A percentile compares a stretch with the other conserved stretches of the same genome.
Conservation (phyloP, 2,113 vertebrate species). For the Bufo gargarizans region DNA sequence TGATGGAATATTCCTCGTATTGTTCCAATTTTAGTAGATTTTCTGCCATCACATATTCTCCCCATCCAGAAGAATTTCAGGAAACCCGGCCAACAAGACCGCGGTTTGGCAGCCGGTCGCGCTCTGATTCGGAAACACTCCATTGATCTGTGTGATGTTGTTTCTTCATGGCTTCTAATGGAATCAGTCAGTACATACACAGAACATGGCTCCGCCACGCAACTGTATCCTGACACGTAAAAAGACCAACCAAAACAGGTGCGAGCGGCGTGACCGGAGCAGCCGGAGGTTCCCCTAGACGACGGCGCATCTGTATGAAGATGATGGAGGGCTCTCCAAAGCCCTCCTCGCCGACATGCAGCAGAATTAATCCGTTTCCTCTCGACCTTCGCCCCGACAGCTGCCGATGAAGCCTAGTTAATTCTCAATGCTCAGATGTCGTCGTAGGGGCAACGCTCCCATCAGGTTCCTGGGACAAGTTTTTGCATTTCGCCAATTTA, state of each 20-base stretch:
- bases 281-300: neutral
- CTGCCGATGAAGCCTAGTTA: neutral
- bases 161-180: neutral
- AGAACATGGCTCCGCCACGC: neutral
- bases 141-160: neutral
- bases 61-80: neutral
- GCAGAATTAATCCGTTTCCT: slow-evolving; percentile 10
- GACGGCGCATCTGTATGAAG: neutral
- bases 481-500: neutral
- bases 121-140: neutral
- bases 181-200: neutral
- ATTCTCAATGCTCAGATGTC: neutral
- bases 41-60: neutral
- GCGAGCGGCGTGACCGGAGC: neutral
- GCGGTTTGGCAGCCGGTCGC: neutral
- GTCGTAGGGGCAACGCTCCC: neutral
- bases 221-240: neutral
- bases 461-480: neutral
- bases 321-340: neutral
- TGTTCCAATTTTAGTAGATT: neutral
- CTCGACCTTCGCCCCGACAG: neutral
- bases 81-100: neutral
- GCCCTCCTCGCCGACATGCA: neutral
- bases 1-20: neutral
- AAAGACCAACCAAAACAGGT: neutral